These are phyloP conservation scores for Nomada lathburiana DNA, from an alignment of 2,888 invertebrate species.

Conservation along the genomic window DNA sequence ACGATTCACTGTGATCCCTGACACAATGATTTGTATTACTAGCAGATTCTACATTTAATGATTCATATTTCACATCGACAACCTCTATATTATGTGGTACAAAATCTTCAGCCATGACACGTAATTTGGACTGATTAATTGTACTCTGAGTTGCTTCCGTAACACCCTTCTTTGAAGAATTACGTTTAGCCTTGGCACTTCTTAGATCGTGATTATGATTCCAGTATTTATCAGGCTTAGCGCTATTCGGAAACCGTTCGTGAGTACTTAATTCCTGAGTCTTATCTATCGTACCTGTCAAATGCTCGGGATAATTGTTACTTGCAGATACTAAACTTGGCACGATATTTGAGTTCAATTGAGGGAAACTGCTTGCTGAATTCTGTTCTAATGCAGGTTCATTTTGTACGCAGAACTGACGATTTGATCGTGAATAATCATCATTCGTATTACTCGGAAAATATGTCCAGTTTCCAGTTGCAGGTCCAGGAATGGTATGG, in stretches of 20 bases:
- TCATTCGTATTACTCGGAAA: conserved; percentile 38
- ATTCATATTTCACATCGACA: background rate
- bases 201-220: conserved; percentile 17
- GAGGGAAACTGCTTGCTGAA: conserved; percentile 38
- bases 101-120: conserved; percentile 87
- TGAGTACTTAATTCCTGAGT: background rate
- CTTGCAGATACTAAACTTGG: conserved; percentile 38
- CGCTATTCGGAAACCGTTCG: background rate
- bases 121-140: conserved; percentile 84
- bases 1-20: conserved; percentile 5
- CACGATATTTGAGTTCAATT: background rate
- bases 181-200: background rate
- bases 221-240: conserved; percentile 16
- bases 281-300: background rate
- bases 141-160: conserved; percentile 2
- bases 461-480: conserved; percentile 49
- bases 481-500: conserved; percentile 51
- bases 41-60: background rate
- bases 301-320: conserved; percentile 37
- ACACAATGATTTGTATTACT: background rate
- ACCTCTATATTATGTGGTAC: conserved; percentile 83
- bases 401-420: conserved; percentile 44
- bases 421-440: conserved; percentile 27
- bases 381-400: conserved; percentile 53
- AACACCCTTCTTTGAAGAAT: background rate